Evolutionary conservation across 2,113 vertebrate species (phyloP), one percentile per base, ranked within the genome.

Genomic region (Myiagra hebetior): DNA sequence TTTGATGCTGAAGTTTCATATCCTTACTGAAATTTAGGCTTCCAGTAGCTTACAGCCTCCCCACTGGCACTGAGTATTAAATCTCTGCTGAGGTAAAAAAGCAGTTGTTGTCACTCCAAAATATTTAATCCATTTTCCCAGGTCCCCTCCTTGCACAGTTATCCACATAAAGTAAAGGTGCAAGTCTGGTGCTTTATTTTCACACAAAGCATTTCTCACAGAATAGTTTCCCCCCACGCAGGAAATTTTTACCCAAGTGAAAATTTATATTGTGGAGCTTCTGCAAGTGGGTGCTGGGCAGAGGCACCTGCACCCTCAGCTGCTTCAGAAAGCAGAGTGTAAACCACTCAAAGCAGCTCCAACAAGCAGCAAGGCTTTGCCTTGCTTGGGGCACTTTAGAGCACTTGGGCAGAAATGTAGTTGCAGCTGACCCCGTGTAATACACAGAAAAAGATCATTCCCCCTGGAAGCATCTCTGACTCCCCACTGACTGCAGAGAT

Each of bases 291-390:
- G 7, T 2, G 0, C 50, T 73, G 17, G 14, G 33, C 35, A 77
- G 49, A 26, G 20, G 14, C 19, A 76, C 52, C 39, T 49, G 21
- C 68, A 44, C 12, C 31, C 53, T 80, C 59, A 39, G 27, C 44
- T 60, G 44, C 52, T 56, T 55, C 44, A 69, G 67, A 47, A 47
- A 56, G 41, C 33, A 85, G 22, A 60, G 6, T 4, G 14, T 5
- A 9, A 35, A 42, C 13, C 33, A 30, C 15, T 8, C 13, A 4
- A 11, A 55, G 18, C 22, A 75, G 19, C 0, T 0, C 16, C n/a
- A 33, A 3, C 3, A 0, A 89, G 63, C 69, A 35, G 33, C 27
- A 65, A 44, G 47, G 37, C 41, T 57, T 65, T 63, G 67, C 52
- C 33, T 30, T 16, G 14, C 37, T 83, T 39, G 33, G 75, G 44